phyloP scores from a whole-genome alignment of 1,140 invertebrate species.

The Thereuonema tuberculata region DNA sequence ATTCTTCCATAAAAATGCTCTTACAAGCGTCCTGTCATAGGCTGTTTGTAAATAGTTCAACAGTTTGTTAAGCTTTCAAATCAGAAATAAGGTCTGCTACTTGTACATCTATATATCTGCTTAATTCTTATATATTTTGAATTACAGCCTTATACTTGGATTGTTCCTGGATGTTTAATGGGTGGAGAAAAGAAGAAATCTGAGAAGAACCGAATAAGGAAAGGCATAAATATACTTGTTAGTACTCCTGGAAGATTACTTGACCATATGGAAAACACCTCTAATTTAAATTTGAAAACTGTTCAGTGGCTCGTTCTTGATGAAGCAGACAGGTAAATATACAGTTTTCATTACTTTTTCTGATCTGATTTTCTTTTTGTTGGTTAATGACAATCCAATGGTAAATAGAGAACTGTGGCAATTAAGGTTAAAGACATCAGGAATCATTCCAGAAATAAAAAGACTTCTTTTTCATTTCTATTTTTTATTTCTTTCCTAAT shows the following conservation, averaged over 20 bases:
- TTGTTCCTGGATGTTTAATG: constrained; percentile 74
- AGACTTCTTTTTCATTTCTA: no score
- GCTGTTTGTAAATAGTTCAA: constrained; percentile 55
- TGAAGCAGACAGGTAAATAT: constrained; percentile 66
- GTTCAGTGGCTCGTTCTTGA: constrained; percentile 82
- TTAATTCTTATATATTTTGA: constrained; percentile 26
- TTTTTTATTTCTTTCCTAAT: no score
- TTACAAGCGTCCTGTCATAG: no score
- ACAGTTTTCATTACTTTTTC: no score
- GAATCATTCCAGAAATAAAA: no score
- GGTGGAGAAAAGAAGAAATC: constrained; percentile 89
- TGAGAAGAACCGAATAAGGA: constrained; percentile 79
- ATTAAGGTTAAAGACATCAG: no score
- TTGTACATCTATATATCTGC: not conserved
- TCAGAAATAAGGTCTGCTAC: not conserved
- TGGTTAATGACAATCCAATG: no score
- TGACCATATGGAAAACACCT: constrained; percentile 86
- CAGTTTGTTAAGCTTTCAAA: not conserved
- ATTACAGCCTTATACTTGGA: constrained; percentile 79
- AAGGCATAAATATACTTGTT: constrained; percentile 82
- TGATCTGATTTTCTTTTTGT: no score
- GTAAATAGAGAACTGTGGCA: no score
- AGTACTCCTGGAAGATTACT: constrained; percentile 89
- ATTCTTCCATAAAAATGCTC: no score
- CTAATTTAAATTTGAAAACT: constrained; percentile 60